phyloP scores from a whole-genome alignment of 1,140 invertebrate genomes.

The Protaetia brevitarsis region DNA sequence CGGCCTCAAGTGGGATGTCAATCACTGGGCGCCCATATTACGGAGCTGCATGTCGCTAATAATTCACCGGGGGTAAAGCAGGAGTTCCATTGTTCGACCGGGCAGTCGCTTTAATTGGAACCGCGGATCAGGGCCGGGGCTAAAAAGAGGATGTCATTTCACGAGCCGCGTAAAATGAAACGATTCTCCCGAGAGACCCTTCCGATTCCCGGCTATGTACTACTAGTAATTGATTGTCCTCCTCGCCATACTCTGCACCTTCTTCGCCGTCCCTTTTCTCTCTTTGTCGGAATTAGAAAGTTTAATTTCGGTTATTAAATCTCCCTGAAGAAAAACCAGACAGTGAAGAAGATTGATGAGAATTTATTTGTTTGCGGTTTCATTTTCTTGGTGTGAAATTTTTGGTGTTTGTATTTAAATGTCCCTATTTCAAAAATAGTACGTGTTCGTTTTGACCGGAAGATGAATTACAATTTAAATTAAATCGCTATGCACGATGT shows the following conservation, averaged over 20 bases:
- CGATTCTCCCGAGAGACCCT: slow-evolving; percentile 29
- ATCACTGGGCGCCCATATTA: slow-evolving; percentile 27
- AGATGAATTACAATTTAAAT: no score
- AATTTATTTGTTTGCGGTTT: slow-evolving; percentile 4
- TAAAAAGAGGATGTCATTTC: slow-evolving; percentile 39
- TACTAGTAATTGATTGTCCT: slow-evolving; percentile 21
- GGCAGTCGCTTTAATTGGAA: slow-evolving; percentile 35
- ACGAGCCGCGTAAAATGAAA: slow-evolving; percentile 28
- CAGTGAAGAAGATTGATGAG: slow-evolving; percentile 8
- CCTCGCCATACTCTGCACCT: not conserved
- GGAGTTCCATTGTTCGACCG: slow-evolving; percentile 25
- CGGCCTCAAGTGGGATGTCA: slow-evolving; percentile 29
- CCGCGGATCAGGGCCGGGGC: slow-evolving; percentile 32
- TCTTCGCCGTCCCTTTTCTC: not conserved
- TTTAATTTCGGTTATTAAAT: slow-evolving; percentile 22
- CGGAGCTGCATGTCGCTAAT: slow-evolving; percentile 25
- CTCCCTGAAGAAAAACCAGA: slow-evolving; percentile 7
- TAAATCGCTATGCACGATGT: no score
- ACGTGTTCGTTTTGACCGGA: no score
- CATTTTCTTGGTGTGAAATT: not conserved
- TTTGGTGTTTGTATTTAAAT: not conserved
- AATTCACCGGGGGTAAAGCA: slow-evolving; percentile 26
- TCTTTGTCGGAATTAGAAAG: slow-evolving; percentile 23
- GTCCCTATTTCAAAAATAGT: no score
- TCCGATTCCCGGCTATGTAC: slow-evolving; percentile 15